These are phyloP conservation scores for Montipora foliosa DNA, from an alignment of 64 coral and sea anemone species.

Conservation along the genomic window DNA sequence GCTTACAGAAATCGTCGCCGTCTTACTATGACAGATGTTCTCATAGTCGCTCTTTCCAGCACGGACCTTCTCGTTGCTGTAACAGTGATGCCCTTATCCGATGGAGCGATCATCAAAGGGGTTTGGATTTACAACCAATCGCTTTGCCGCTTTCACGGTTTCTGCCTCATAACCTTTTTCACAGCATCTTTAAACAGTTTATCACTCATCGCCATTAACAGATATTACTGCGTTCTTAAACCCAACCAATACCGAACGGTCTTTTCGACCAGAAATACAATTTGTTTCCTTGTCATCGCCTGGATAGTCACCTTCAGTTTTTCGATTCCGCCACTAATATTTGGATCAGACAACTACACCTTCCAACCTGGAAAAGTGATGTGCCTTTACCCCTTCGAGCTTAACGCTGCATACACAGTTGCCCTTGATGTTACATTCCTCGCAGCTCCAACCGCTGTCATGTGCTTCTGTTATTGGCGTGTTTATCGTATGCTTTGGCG, in stretches of 20 bases:
- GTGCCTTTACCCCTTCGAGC: slow-evolving; percentile 62
- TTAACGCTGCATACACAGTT: slow-evolving; percentile 36
- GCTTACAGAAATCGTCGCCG: slow-evolving; percentile 75
- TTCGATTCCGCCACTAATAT: background rate
- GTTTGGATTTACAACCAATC: slow-evolving; percentile 57
- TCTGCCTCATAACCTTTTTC: slow-evolving; percentile 66
- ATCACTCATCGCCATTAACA: slow-evolving; percentile 81
- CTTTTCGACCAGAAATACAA: slow-evolving; percentile 67
- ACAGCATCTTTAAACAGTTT: slow-evolving; percentile 74
- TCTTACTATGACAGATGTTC: slow-evolving; percentile 71
- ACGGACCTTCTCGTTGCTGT: slow-evolving; percentile 71
- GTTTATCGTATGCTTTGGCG: slow-evolving; percentile 30
- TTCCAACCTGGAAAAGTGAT: slow-evolving; percentile 49
- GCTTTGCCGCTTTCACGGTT: slow-evolving; percentile 78
- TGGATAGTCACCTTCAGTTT: background rate
- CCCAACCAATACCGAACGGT: slow-evolving; percentile 75
- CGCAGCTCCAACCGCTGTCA: slow-evolving; percentile 3
- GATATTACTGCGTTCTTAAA: slow-evolving; percentile 91
- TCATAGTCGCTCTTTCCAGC: slow-evolving; percentile 71
- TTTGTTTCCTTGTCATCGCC: slow-evolving; percentile 36
- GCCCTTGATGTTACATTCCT: slow-evolving; percentile 37
- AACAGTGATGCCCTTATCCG: slow-evolving; percentile 66
- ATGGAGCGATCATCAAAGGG: slow-evolving; percentile 56
- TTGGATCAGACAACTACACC: background rate
- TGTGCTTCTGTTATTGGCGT: slow-evolving; percentile 51